Conservation (phyloP, 2,888 invertebrate species). For the Cenopis cana region DNA sequence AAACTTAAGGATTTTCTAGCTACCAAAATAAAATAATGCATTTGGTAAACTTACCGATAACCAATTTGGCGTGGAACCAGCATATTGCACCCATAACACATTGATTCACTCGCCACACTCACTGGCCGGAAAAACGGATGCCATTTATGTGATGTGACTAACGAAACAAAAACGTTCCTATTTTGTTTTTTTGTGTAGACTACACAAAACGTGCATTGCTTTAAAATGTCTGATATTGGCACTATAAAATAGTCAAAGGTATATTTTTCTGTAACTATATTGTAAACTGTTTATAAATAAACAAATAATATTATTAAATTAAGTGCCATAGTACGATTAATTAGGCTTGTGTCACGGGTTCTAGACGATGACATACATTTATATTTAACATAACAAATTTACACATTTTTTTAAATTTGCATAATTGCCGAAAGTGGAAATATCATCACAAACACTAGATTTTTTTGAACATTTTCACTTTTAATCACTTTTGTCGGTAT, state of each 20-base stretch:
- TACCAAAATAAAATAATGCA: neutral
- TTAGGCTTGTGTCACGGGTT: too few relatives aligned
- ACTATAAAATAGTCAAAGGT: too few relatives aligned
- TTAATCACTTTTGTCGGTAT: neutral
- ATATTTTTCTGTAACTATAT: too few relatives aligned
- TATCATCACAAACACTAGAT: neutral
- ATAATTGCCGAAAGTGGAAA: conserved; percentile 5
- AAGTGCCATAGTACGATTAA: too few relatives aligned
- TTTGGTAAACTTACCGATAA: conserved; percentile 69
- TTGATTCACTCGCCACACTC: conserved; percentile 13
- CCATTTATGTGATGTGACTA: conserved; percentile 8
- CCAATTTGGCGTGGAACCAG: conserved; percentile 79
- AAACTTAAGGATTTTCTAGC: neutral
- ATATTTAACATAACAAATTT: too few relatives aligned
- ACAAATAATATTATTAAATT: too few relatives aligned
- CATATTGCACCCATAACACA: conserved; percentile 80
- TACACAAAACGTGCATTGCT: neutral
- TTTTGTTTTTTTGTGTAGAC: neutral
- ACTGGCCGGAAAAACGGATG: conserved; percentile 14
- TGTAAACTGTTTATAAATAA: too few relatives aligned
- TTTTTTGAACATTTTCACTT: neutral
- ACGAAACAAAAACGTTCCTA: conserved; percentile 5
- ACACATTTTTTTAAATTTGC: neutral
- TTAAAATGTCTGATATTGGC: too few relatives aligned
- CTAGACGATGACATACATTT: too few relatives aligned